Evolutionary conservation across 2,888 invertebrate genomes (phyloP).

Genomic region (Omphaloscelis lunosa): DNA sequence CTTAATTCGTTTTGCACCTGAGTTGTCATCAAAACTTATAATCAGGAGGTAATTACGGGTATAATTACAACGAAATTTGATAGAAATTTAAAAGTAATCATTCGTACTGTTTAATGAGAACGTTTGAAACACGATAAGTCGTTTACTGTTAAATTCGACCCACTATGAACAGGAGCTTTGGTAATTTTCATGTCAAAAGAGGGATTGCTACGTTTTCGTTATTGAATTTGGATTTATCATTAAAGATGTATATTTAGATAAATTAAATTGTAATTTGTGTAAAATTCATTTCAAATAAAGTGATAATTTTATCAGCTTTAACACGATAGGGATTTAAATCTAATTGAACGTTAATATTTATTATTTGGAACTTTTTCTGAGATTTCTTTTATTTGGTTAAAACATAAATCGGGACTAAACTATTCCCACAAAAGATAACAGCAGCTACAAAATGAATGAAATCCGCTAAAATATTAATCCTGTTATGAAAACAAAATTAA

Average conservation of each 20-base stretch:
- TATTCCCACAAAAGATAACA: constrained; percentile 2
- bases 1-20: constrained; percentile 81
- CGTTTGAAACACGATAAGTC: constrained; percentile 61
- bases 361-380: neutral
- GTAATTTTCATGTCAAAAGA: constrained; percentile 67
- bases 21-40: constrained; percentile 79
- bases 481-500: constrained; percentile 42
- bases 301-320: constrained; percentile 48
- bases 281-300: constrained; percentile 53
- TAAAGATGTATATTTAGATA: constrained; percentile 56
- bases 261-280: constrained; percentile 56
- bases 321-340: constrained; percentile 31
- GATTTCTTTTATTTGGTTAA: neutral
- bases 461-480: constrained; percentile 24
- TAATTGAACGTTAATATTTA: constrained; percentile 36
- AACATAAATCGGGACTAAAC: neutral
- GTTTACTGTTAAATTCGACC: constrained; percentile 59
- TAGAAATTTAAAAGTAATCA: constrained; percentile 55
- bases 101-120: constrained; percentile 50
- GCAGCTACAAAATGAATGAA: neutral
- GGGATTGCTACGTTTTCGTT: constrained; percentile 59
- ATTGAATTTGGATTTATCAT: constrained; percentile 61
- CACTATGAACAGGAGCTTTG: constrained; percentile 60
- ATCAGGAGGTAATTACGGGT: constrained; percentile 76
- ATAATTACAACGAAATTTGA: constrained; percentile 70